These are phyloP conservation scores for Aspidapion aeneum DNA, from an alignment of 2,888 invertebrate species.

Conservation along the genomic window DNA sequence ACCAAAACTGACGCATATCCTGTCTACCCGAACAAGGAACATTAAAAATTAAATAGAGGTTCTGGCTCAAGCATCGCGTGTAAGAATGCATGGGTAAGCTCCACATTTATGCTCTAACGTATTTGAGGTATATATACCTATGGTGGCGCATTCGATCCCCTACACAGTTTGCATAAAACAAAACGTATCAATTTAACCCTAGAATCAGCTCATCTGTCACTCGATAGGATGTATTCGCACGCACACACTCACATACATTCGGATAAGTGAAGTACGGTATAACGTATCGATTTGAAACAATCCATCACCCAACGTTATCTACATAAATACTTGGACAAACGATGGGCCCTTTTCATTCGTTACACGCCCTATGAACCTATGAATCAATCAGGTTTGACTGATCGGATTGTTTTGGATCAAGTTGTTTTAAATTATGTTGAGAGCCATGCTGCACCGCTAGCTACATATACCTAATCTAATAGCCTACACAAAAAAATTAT, in stretches of 20 bases:
- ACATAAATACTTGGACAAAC: background rate
- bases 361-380: background rate
- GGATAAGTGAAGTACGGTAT: background rate
- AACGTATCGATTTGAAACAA: background rate
- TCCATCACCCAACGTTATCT: background rate
- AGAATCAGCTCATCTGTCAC: background rate
- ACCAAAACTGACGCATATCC: too few relatives aligned
- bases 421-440: background rate
- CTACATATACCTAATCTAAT: too few relatives aligned
- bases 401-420: background rate
- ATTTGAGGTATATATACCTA: too few relatives aligned
- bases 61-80: too few relatives aligned
- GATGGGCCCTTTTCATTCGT: background rate
- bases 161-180: background rate
- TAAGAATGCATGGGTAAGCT: too few relatives aligned
- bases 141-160: too few relatives aligned
- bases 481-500: too few relatives aligned
- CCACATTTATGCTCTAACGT: too few relatives aligned
- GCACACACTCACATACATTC: background rate
- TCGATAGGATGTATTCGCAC: background rate
- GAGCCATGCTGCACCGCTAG: too few relatives aligned
- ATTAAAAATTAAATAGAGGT: too few relatives aligned
- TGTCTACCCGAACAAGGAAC: too few relatives aligned
- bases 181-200: background rate
- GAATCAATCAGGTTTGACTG: background rate